Percentiles rank a stretch among this genome's conserved stretches.
Evolutionary conservation across 1,140 invertebrate genomes (phyloP).

Genomic region (Drosophila elegans): DNA sequence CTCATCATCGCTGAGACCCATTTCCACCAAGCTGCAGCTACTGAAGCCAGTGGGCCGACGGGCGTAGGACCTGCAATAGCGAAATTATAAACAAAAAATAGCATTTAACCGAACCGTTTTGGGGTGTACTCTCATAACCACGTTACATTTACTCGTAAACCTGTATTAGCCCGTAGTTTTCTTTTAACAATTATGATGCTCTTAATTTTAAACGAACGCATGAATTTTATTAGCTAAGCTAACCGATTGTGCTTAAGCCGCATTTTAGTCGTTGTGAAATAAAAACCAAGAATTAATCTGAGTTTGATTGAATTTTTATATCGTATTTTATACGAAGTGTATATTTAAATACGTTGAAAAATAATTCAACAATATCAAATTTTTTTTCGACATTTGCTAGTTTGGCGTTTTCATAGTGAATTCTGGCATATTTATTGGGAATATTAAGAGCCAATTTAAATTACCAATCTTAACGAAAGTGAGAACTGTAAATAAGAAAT

Average conservation of each 20-base stretch:
- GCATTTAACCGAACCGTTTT: slow-evolving; percentile 65
- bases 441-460: too few relatives aligned
- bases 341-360: too few relatives aligned
- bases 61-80: slow-evolving; percentile 59
- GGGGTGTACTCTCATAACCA: slow-evolving; percentile 58
- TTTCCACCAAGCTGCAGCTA: slow-evolving; percentile 78
- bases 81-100: slow-evolving; percentile 65
- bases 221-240: slow-evolving; percentile 73
- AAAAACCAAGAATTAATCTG: slow-evolving; percentile 59
- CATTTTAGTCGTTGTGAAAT: slow-evolving; percentile 80
- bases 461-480: too few relatives aligned
- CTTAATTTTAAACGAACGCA: slow-evolving; percentile 69
- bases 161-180: slow-evolving; percentile 64
- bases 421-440: too few relatives aligned
- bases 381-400: too few relatives aligned
- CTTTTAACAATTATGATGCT: slow-evolving; percentile 64
- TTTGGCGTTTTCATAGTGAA: too few relatives aligned
- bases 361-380: too few relatives aligned
- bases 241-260: slow-evolving; percentile 67
- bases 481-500: too few relatives aligned
- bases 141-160: slow-evolving; percentile 51
- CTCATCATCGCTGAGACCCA: slow-evolving; percentile 70
- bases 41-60: slow-evolving; percentile 54
- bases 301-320: background rate
- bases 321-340: too few relatives aligned